Conservation (phyloP, 2,113 vertebrate species). For the Solea senegalensis region DNA sequence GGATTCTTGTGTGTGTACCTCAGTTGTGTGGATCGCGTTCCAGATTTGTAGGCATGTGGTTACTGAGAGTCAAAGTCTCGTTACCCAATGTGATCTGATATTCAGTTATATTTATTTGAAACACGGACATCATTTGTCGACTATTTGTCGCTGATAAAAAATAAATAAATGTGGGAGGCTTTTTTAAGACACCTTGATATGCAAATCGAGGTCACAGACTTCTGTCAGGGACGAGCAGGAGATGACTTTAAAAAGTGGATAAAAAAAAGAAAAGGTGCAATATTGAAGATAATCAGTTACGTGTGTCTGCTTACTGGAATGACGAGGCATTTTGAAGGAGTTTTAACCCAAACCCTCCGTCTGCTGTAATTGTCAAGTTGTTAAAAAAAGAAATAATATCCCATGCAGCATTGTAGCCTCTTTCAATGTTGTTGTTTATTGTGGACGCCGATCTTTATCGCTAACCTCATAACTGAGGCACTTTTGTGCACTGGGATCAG, state of each 20-base stretch:
- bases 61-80: constrained; percentile 38
- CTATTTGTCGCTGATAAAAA: neutral
- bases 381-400: constrained; percentile 58
- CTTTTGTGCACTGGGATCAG: constrained; percentile 73
- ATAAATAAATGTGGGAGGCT: constrained; percentile 21
- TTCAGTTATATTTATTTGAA: constrained; percentile 40
- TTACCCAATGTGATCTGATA: constrained; percentile 29
- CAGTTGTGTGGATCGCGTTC: constrained; percentile 26
- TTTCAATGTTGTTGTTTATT: constrained; percentile 74
- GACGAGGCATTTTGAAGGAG: constrained; percentile 27
- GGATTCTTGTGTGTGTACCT: constrained; percentile 39
- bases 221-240: constrained; percentile 68
- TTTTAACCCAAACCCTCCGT: constrained; percentile 29
- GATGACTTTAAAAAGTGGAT: constrained; percentile 63
- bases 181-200: constrained; percentile 59
- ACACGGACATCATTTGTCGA: neutral
- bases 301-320: constrained; percentile 37
- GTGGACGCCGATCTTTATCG: constrained; percentile 70
- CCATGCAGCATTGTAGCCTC: constrained; percentile 81
- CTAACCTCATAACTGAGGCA: constrained; percentile 77
- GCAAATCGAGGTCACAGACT: constrained; percentile 60
- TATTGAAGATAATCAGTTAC: constrained; percentile 74
- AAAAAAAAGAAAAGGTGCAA: constrained; percentile 73
- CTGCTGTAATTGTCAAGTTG: constrained; percentile 48
- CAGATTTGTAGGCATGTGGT: constrained; percentile 20